Base-by-base conservation (phyloP, 2,797 vertebrate species). In the Enteromius radiatus region DNA sequence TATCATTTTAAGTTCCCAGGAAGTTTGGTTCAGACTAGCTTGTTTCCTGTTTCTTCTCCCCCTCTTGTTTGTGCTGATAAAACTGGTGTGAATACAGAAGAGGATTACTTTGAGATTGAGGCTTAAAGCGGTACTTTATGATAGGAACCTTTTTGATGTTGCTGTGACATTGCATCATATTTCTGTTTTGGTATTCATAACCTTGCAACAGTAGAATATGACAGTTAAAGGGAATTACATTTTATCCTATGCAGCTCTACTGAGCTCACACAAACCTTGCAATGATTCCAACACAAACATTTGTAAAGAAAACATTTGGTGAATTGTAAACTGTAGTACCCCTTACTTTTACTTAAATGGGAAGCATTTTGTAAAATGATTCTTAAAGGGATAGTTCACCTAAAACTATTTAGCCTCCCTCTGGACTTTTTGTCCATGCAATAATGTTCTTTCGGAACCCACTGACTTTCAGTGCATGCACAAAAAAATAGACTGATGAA, bases 101-200 rank as follows among this genome's bases (percentile, higher is more conserved):
- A 89, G 90, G 91, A 93, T 94, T 93, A 92, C 91, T 91, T 89
- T 92, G 89, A 91, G 91, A 91, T 21, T 88, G 90, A 92, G 92
- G 89, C 90, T 89, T 90, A 84, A 90, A 90, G 88, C 86, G 91
- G 86, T 91, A 91, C 91, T 92, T 91, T 89, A 92, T 88, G 89
- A 91, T 91, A 92, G 91, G 90, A 90, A 88, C 90, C 86, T 88
- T 89, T 76, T 54, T 63, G 33, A 71, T 41, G 23, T 82, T 76
- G 71, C 85, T 33, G 33, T 71, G 59, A 56, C 59, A 81, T 82
- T 81, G 71, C 73, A 74, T 85, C 80, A 85, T 83, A 47, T 80
- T 83, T 69, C 31, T 82, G 43, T 52, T 74, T 81, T 82, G 38
- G 61, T 47, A 85, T 85, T 75, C 47, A 52, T 85, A 77, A 75